Evolutionary conservation across 37 sponge, comb jelly and placozoan species (phyloP), one percentile per base, ranked within the genome.

Genomic region (Oscarella lobularis): DNA sequence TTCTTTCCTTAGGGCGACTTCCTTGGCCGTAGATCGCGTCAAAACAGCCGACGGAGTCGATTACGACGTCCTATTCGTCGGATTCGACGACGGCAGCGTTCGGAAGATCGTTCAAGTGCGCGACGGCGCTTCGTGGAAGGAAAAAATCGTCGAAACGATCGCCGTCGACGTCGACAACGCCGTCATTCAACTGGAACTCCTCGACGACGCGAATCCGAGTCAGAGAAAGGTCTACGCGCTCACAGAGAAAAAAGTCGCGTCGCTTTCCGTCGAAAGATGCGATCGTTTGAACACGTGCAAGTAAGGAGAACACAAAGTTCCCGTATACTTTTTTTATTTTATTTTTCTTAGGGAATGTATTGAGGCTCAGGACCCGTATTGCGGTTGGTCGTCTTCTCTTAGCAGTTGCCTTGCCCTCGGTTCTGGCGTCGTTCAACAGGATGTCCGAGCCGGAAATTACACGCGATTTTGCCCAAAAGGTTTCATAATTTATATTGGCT

Each of bases 281-380:
- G 60, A 48, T 48, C 60, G 60, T 27, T 48, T 27, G 9, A 48
- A 9, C 14, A 48, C 60, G 20, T 48, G 60, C 60, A 48, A 20
- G 60, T 48, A 20, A n/a, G n/a, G n/a, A n/a, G n/a, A n/a, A n/a
- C n/a, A n/a, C n/a, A n/a, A n/a, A n/a, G n/a, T n/a, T n/a, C n/a
- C n/a, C n/a, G n/a, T n/a, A n/a, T n/a, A n/a, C n/a, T n/a, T n/a
- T n/a, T n/a, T n/a, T n/a, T n/a, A n/a, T n/a, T n/a, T n/a, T n/a
- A n/a, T n/a, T n/a, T n/a, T n/a, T n/a, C n/a, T n/a, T 48, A 48
- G 60, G 20, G 60, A 48, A 27, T 48, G 60, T 48, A 20, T 48
- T 48, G 60, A 48, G 20, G 60, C 60, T 48, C 60, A 48, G 60
- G 60, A 48, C 20, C 60, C 60, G 14, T 48, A 48, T 48, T 48